These are phyloP conservation scores for Candoia aspera DNA, from an alignment of 2,113 vertebrate species.

Conservation along the genomic window DNA sequence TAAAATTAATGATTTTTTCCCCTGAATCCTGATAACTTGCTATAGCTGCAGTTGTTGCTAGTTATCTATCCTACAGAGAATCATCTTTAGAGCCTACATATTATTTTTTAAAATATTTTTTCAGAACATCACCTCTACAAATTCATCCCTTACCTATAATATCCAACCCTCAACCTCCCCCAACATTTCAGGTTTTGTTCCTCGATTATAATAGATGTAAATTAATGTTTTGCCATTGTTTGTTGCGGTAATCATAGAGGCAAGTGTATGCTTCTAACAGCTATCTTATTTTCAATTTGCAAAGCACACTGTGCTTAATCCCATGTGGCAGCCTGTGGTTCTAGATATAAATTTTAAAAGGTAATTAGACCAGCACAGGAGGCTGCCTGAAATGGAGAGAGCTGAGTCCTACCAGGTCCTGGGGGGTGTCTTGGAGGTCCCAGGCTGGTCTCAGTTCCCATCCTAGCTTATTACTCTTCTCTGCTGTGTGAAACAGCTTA, in stretches of 20 bases:
- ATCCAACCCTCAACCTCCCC: neutral
- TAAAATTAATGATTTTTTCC: slow-evolving; percentile 50
- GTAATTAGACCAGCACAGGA: slow-evolving; percentile 81
- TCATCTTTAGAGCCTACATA: slow-evolving; percentile 43
- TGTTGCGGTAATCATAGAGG: slow-evolving; percentile 76
- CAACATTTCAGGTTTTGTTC: slow-evolving; percentile 65
- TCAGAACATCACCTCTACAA: slow-evolving; percentile 63
- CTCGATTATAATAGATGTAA: slow-evolving; percentile 76
- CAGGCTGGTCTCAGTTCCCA: slow-evolving; percentile 63
- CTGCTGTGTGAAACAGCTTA: slow-evolving; percentile 71
- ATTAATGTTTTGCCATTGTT: slow-evolving; percentile 83
- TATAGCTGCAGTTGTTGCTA: slow-evolving; percentile 44
- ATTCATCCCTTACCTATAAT: slow-evolving; percentile 58
- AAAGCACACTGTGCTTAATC: slow-evolving; percentile 84
- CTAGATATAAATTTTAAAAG: slow-evolving; percentile 87
- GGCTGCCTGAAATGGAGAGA: slow-evolving; percentile 69
- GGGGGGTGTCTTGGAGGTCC: slow-evolving; percentile 73
- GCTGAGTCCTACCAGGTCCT: slow-evolving; percentile 69
- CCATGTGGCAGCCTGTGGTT: slow-evolving; percentile 76
- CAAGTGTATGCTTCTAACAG: slow-evolving; percentile 81
- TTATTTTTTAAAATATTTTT: slow-evolving; percentile 3
- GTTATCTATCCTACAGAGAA: slow-evolving; percentile 29
- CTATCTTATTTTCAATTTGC: slow-evolving; percentile 90
- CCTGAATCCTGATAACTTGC: slow-evolving; percentile 52
- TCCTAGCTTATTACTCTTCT: slow-evolving; percentile 62